These are phyloP conservation scores for Sylvicapra grimmia DNA, from an alignment of 2,113 vertebrate species.

Conservation along the genomic window DNA sequence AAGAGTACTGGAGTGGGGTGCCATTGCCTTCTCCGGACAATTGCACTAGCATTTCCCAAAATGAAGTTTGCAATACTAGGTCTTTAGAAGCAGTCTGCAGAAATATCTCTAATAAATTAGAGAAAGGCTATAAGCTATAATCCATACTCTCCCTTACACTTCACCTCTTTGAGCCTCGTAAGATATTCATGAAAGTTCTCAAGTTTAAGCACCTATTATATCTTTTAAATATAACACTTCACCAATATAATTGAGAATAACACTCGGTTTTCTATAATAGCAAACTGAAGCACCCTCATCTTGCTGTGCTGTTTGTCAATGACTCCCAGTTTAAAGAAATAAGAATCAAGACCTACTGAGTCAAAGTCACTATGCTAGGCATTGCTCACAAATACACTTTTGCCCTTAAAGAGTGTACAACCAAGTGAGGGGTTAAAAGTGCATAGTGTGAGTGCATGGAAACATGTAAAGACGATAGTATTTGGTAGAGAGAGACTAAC, in stretches of 20 bases:
- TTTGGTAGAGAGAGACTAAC: neutral
- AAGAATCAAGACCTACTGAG: neutral
- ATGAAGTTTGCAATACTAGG: neutral
- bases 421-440: neutral
- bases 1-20: no score
- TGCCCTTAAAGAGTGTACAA: neutral
- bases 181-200: neutral
- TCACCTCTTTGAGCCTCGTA: neutral
- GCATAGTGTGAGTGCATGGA: neutral
- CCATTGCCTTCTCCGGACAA: neutral
- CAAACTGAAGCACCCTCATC: neutral
- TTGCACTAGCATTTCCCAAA: neutral
- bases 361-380: neutral
- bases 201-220: neutral
- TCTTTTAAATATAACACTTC: neutral
- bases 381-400: neutral
- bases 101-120: neutral
- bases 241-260: neutral
- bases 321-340: neutral
- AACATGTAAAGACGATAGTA: neutral
- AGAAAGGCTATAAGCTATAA: neutral
- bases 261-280: neutral
- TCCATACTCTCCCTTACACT: accelerated
- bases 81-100: neutral
- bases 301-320: neutral